Percentiles rank a stretch among this genome's conserved stretches.
Evolutionary conservation across 1,140 invertebrate genomes (phyloP).

Genomic region (Drosophila aff.): DNA sequence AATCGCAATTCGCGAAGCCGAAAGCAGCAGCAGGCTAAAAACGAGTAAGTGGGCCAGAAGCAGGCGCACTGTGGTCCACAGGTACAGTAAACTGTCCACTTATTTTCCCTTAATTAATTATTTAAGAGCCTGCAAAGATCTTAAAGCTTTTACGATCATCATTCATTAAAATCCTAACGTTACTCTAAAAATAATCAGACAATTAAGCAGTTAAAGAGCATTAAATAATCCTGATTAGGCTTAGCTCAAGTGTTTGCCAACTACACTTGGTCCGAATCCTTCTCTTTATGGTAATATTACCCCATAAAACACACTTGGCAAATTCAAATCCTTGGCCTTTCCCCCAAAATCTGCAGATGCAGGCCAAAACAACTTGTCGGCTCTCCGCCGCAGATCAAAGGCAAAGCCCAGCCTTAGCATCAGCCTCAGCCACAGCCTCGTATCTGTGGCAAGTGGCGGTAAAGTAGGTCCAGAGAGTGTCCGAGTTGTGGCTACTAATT

Average conservation of each 20-base stretch:
- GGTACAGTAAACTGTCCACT: conserved; percentile 4
- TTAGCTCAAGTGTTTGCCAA: not conserved
- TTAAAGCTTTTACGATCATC: not conserved
- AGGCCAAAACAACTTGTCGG: conserved; percentile 45
- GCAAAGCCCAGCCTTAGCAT: not conserved
- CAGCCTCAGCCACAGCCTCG: conserved; percentile 1
- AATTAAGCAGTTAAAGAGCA: conserved; percentile 1
- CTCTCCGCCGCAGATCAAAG: conserved; percentile 73
- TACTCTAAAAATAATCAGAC: conserved; percentile 1
- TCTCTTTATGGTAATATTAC: not conserved
- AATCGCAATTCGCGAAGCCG: conserved; percentile 44
- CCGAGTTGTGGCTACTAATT: conserved; percentile 73
- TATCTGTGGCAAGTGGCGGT: conserved; percentile 72
- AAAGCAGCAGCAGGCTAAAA: conserved; percentile 24
- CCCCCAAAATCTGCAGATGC: conserved; percentile 9
- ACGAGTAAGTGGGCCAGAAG: conserved; percentile 57
- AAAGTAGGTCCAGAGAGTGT: conserved; percentile 51
- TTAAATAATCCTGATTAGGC: not conserved
- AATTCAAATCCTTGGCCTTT: conserved; percentile 40
- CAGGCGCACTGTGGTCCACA: conserved; percentile 35
- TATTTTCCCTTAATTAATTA: conserved; percentile 2
- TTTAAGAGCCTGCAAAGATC: not conserved
- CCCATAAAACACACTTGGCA: conserved; percentile 37
- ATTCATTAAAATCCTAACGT: not conserved
- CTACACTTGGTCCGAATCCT: not conserved